A percentile compares a stretch with the other conserved stretches of the same genome.
Conservation (phyloP, 2,888 invertebrate species). For the Ormia ochracea region DNA sequence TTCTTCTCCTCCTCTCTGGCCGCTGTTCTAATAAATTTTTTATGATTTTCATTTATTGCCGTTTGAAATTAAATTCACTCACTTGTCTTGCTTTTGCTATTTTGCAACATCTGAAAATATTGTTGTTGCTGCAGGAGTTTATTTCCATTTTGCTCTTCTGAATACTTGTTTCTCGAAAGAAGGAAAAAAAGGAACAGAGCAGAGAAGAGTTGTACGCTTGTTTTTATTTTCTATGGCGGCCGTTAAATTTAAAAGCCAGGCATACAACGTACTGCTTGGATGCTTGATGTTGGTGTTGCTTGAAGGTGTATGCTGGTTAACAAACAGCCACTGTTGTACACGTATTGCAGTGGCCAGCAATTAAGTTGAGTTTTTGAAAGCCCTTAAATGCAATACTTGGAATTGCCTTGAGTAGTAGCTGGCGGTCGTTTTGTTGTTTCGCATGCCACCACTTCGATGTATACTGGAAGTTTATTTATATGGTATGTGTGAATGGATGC, state of each 20-base stretch:
- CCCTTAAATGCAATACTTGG: not conserved
- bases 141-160: not conserved
- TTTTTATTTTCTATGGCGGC: not conserved
- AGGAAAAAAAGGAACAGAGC: not conserved
- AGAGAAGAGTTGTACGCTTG: too few relatives aligned
- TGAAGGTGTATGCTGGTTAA: constrained; percentile 4
- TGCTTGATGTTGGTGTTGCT: not conserved
- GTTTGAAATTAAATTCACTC: not conserved
- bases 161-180: not conserved
- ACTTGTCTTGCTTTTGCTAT: not conserved
- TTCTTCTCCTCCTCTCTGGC: not conserved
- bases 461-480: constrained; percentile 27
- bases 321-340: not conserved
- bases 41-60: constrained; percentile 10
- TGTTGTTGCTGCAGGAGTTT: not conserved
- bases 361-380: not conserved
- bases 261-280: not conserved
- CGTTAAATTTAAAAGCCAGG: not conserved
- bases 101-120: constrained; percentile 8
- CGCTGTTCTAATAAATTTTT: too few relatives aligned
- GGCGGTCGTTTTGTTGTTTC: constrained; percentile 8
- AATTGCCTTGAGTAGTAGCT: constrained; percentile 20
- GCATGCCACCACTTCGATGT: constrained; percentile 28
- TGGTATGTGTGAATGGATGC: not conserved
- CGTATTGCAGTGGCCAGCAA: not conserved